Conservation (phyloP, 2,797 vertebrate genomes). For the Rhincodon typus region DNA sequence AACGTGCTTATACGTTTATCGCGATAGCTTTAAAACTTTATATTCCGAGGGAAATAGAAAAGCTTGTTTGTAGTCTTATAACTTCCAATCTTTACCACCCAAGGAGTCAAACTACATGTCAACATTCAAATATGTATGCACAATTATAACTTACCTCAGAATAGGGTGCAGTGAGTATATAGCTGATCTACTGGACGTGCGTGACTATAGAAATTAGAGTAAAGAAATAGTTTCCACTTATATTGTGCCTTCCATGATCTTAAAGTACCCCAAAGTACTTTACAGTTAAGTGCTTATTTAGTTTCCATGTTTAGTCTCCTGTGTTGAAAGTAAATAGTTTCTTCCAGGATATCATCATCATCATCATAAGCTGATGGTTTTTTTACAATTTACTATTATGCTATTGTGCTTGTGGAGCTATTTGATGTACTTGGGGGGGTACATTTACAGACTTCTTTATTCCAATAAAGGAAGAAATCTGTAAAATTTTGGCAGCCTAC, state of each 20-base stretch:
- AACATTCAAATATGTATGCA: background rate
- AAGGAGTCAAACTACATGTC: background rate
- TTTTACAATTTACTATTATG: background rate
- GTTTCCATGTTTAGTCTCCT: background rate
- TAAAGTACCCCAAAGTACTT: too few relatives aligned
- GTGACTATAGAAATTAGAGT: background rate
- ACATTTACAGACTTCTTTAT: background rate
- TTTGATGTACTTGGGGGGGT: background rate
- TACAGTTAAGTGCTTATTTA: background rate
- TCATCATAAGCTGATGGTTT: background rate
- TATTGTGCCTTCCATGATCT: too few relatives aligned
- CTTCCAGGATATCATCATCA: background rate
- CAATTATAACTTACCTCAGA: background rate
- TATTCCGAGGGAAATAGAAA: background rate
- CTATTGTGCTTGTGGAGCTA: background rate
- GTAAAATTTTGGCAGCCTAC: background rate
- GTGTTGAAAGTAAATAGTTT: background rate
- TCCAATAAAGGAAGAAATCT: background rate
- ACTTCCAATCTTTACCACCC: background rate
- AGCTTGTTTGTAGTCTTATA: background rate
- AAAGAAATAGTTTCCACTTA: too few relatives aligned
- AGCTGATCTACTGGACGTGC: background rate
- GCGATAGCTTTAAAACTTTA: background rate
- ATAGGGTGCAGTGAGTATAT: background rate
- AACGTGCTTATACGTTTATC: background rate